Percentiles rank a stretch among this genome's conserved stretches.
Evolutionary conservation across 2,113 vertebrate species (phyloP).

Genomic region (Patagioenas fasciata): DNA sequence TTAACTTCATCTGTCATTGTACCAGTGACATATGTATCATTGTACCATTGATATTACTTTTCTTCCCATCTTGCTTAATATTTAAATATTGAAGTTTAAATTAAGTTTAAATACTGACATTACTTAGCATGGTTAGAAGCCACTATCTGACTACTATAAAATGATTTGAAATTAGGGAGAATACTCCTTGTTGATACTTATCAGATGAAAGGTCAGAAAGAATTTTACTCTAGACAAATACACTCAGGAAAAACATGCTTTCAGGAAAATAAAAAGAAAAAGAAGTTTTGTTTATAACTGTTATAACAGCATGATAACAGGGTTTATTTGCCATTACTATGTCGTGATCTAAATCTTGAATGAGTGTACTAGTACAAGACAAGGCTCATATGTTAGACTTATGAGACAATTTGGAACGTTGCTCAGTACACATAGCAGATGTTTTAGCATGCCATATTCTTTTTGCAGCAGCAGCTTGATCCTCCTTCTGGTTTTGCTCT

Average conservation of each 20-base stretch:
- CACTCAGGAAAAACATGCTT: neutral
- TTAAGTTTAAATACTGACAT: neutral
- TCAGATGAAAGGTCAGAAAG: conserved; percentile 10
- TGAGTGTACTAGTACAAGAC: neutral
- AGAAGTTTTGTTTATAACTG: neutral
- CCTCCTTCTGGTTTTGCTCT: neutral
- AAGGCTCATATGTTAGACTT: conserved; percentile 52
- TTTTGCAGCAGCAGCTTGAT: neutral
- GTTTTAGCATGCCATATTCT: neutral
- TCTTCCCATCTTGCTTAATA: neutral
- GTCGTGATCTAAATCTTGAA: neutral
- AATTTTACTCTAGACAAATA: neutral
- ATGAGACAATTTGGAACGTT: conserved; percentile 20
- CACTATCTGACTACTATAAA: neutral
- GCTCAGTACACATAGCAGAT: conserved; percentile 22
- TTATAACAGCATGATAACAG: neutral
- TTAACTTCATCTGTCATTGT: neutral
- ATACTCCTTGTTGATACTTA: neutral
- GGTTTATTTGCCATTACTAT: neutral
- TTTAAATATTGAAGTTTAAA: neutral
- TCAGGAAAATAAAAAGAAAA: too few relatives aligned
- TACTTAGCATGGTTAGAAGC: neutral
- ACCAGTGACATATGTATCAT: neutral
- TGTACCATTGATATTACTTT: neutral
- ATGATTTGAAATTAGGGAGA: neutral